Percentiles rank a stretch among this genome's conserved stretches.
phyloP scores from a whole-genome alignment of 2,113 vertebrate genomes.

The Rallus limicola region DNA sequence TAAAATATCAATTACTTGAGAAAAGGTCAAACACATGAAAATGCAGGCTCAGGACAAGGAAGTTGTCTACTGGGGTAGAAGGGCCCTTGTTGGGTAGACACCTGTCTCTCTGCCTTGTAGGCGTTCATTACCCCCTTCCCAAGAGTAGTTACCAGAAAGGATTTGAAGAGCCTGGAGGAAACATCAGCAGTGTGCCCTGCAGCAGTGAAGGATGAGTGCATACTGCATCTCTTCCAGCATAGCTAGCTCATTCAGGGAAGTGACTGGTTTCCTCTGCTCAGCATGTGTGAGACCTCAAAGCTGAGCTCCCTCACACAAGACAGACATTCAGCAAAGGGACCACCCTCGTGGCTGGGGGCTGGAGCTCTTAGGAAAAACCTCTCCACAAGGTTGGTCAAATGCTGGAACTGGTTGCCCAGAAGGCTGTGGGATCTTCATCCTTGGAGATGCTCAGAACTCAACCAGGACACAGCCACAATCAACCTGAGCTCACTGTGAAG shows the following conservation, averaged over 20 bases:
- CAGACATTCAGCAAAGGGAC: neutral
- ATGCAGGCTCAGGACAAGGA: neutral
- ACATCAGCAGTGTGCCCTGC: fast-evolving
- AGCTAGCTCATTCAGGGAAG: neutral
- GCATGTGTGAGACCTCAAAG: neutral
- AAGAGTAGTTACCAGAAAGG: neutral
- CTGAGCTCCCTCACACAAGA: neutral
- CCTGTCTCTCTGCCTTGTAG: neutral
- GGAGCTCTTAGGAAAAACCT: neutral
- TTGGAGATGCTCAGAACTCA: neutral
- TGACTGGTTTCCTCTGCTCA: neutral
- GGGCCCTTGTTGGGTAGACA: neutral
- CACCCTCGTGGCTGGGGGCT: neutral
- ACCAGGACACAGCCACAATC: neutral
- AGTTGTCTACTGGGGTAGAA: neutral
- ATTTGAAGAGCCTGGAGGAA: neutral
- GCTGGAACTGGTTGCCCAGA: neutral
- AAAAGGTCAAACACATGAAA: neutral
- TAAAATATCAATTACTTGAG: neutral
- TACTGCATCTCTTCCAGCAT: fast-evolving
- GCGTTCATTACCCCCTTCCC: neutral
- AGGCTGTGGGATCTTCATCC: neutral
- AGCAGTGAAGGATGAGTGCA: neutral
- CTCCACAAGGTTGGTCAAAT: neutral
- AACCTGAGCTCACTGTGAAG: neutral